Percentiles rank a stretch among this genome's conserved stretches.
Conservation (phyloP, 2,113 vertebrate genomes). For the Aphyosemion australe region DNA sequence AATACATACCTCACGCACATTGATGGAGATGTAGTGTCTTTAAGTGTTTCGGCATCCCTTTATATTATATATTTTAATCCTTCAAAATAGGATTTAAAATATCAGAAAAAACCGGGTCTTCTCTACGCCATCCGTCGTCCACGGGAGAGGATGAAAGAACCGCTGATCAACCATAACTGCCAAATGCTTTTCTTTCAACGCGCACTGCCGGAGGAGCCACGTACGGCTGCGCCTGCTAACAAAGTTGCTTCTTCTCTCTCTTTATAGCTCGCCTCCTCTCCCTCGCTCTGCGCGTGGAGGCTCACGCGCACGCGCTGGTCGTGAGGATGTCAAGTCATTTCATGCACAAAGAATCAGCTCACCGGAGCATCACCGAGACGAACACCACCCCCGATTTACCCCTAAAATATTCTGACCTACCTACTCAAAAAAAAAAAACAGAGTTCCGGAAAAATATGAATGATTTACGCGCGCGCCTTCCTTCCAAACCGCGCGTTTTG, state of each 20-base stretch:
- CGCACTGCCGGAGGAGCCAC: conserved; percentile 62
- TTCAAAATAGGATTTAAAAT: conserved; percentile 23
- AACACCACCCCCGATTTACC: conserved; percentile 7
- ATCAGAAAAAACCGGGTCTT: conserved; percentile 7
- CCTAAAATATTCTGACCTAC: too few species aligned
- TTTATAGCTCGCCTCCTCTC: conserved; percentile 40
- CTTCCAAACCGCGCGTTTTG: conserved; percentile 10
- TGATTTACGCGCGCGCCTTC: conserved; percentile 32
- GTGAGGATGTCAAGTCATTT: conserved; percentile 72
- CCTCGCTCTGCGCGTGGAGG: neutral
- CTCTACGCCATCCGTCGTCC: conserved; percentile 29
- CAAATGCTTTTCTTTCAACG: conserved; percentile 53
- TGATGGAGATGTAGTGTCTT: conserved; percentile 50
- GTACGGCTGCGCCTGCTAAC: conserved; percentile 57
- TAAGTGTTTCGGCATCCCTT: conserved; percentile 34
- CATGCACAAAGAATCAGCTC: conserved; percentile 67
- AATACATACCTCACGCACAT: conserved; percentile 67
- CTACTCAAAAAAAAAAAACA: conserved; percentile 37
- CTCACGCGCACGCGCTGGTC: conserved; percentile 33
- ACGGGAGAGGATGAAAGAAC: conserved; percentile 51
- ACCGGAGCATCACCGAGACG: conserved; percentile 56
- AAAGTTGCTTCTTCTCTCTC: conserved; percentile 68
- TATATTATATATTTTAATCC: conserved; percentile 45
- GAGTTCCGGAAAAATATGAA: conserved; percentile 45
- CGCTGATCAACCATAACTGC: conserved; percentile 74